Evolutionary conservation across 1,140 invertebrate genomes (phyloP).

Genomic region (Trichonephila clavata): DNA sequence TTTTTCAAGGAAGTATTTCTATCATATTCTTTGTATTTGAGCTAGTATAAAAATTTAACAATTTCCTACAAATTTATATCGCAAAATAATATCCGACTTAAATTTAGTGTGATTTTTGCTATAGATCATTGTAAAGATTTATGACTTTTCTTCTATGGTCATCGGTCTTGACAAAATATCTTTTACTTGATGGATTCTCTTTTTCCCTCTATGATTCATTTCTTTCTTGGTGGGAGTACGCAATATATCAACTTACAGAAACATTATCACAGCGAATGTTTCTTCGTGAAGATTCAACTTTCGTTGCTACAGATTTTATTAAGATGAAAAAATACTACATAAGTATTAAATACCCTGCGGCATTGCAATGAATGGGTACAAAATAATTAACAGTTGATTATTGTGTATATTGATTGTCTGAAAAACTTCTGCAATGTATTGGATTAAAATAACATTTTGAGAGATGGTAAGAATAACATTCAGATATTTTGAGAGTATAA

Average conservation of each 20-base stretch:
- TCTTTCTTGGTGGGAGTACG: background rate
- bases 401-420: too few species aligned
- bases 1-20: too few species aligned
- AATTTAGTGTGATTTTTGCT: background rate
- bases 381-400: too few species aligned
- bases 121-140: background rate
- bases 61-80: background rate
- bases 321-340: background rate
- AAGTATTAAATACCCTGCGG: too few species aligned
- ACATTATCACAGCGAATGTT: background rate
- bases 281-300: background rate
- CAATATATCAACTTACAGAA: background rate
- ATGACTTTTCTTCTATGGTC: conserved; percentile 7
- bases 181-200: conserved; percentile 22
- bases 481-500: too few species aligned
- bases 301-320: background rate
- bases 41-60: background rate
- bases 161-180: conserved; percentile 6
- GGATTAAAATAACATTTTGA: too few species aligned
- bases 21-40: background rate
- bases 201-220: background rate
- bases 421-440: too few species aligned
- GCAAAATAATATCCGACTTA: background rate
- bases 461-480: too few species aligned
- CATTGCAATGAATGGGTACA: too few species aligned